These are phyloP conservation scores for Dendrocincla tyrannina DNA, from an alignment of 2,797 vertebrate genomes.

Conservation along the genomic window DNA sequence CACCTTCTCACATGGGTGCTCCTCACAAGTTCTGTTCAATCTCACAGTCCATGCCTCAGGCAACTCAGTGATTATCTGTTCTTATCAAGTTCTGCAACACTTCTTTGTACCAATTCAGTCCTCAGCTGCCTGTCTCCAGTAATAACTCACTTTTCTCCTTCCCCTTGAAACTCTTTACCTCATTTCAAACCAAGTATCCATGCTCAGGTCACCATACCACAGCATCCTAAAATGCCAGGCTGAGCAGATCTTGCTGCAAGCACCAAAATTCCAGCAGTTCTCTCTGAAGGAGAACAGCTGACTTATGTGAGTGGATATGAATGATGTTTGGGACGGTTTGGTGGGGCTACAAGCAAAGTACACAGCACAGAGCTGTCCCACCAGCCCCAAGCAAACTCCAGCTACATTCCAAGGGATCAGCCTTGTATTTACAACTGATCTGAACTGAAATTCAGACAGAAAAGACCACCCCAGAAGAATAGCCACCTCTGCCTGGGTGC, in stretches of 20 bases:
- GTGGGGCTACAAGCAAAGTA: constrained; percentile 43
- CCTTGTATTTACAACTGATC: constrained; percentile 80
- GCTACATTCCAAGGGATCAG: constrained; percentile 72
- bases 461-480: constrained; percentile 66
- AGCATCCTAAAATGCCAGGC: background rate
- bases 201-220: background rate
- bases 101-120: background rate
- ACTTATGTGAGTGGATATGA: constrained; percentile 8
- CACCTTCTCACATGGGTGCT: background rate
- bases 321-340: background rate
- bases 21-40: background rate
- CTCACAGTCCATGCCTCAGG: background rate
- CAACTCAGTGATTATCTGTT: background rate
- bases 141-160: background rate
- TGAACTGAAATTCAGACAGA: constrained; percentile 78
- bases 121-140: background rate
- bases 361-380: constrained; percentile 62
- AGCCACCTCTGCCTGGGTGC: background rate
- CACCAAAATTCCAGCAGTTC: constrained; percentile 7
- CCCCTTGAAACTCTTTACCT: background rate
- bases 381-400: constrained; percentile 76
- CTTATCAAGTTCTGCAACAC: background rate
- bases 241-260: constrained; percentile 19
- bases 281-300: constrained; percentile 54
- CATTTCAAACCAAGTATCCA: background rate